These are phyloP conservation scores for Unio pictorum DNA, from an alignment of 2,888 invertebrate species.

Conservation along the genomic window DNA sequence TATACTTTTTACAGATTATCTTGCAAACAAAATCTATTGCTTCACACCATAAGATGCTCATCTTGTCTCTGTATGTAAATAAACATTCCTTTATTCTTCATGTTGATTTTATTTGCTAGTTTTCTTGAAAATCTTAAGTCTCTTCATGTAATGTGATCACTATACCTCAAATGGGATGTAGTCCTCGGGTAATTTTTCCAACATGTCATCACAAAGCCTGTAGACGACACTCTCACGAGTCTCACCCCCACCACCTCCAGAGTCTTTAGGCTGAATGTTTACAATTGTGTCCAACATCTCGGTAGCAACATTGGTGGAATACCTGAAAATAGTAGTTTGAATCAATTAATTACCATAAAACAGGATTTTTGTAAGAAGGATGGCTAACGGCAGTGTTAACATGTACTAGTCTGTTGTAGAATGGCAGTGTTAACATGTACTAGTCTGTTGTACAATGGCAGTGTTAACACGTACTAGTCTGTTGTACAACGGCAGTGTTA, in stretches of 20 bases:
- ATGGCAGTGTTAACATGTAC: no score
- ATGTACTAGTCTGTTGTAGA: no score
- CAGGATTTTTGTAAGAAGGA: neutral
- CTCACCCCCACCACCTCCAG: constrained; percentile 89
- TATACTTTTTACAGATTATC: no score
- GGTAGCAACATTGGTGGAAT: constrained; percentile 93
- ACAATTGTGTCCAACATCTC: constrained; percentile 93
- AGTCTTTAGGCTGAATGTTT: constrained; percentile 97
- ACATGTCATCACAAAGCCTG: constrained; percentile 93
- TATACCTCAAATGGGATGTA: constrained; percentile 87
- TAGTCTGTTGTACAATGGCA: no score
- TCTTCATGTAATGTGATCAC: neutral
- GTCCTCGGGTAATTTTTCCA: constrained; percentile 86
- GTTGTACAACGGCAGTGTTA: no score
- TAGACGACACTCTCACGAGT: constrained; percentile 94
- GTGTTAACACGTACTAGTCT: neutral
- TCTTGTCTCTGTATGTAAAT: no score
- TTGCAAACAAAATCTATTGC: no score
- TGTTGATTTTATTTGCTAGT: no score
- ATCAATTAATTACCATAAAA: neutral
- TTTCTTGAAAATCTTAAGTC: no score
- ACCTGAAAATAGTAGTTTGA: constrained; percentile 65
- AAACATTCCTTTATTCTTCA: no score
- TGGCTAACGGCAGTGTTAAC: neutral
- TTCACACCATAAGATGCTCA: no score